Base-by-base conservation (phyloP, 2,888 invertebrate genomes). In the Watsonalla binaria region DNA sequence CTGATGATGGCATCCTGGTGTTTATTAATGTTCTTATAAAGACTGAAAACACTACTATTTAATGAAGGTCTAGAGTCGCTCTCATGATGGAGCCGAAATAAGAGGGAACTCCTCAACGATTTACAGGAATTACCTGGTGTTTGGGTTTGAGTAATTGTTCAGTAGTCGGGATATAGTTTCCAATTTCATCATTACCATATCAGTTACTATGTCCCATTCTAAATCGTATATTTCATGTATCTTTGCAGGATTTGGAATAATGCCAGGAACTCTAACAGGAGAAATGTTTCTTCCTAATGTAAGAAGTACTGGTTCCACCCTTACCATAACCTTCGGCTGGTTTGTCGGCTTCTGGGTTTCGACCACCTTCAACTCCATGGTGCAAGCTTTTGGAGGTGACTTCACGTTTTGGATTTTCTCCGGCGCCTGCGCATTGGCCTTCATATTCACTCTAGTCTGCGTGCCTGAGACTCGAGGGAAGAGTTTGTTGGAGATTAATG, bases 401-500 rank as follows among this genome's bases (percentile, higher is more conserved):
- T n/a, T 47, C 45, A 56, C 55, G n/a, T 53, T 57, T n/a, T 57
- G 53, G 54, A 9, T 46, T 6, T 55, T 53, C 42, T 51, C 53
- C 6, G 42, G 42, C 13, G 45, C 46, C 0, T 55, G 53, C 15
- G 50, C 48, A 2, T 8, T 47, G 6, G 55, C 58, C 6, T 55
- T 49, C 9, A 2, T 58, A 4, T 58, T 58, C n/a, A 52, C 55
- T n/a, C 13, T 24, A 0, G 5, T 52, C 8, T 51, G 50, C 5
- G 58, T 51, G 37, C 55, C 59, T 11, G 55, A 57, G 52, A 55
- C 59, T 0, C 55, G 54, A 47, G 57, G 55, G 8, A 55, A 55
- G 39, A 54, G 35, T 51, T 54, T 54, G 34, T 45, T 39, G 9
- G 57, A 57, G 33, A 52, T 52, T 14, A 52, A 52, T 6, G 50